Conservation (phyloP, 2,113 vertebrate genomes). For the Spilogale gracilis region DNA sequence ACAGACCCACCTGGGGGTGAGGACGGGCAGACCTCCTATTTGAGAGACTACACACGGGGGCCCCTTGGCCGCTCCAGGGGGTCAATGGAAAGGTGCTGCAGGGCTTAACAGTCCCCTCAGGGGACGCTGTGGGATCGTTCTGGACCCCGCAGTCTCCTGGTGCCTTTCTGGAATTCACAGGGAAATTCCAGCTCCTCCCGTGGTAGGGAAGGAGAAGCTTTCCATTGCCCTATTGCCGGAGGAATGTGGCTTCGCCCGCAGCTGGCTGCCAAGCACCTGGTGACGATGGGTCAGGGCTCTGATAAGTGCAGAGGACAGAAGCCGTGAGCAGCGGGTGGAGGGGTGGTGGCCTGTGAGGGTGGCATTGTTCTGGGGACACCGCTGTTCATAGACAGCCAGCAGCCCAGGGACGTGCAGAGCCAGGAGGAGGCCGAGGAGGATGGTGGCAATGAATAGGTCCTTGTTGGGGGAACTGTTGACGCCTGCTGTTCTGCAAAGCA, state of each 20-base stretch:
- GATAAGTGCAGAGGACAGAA: neutral
- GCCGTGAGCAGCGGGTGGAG: no score
- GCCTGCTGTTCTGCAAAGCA: neutral
- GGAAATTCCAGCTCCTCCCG: no score
- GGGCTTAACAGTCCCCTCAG: no score
- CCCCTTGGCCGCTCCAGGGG: neutral
- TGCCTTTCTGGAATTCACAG: neutral
- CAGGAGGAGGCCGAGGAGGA: neutral
- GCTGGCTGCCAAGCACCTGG: neutral
- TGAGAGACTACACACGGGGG: neutral
- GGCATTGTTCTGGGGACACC: neutral
- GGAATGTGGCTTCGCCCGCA: neutral
- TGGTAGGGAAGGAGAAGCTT: neutral
- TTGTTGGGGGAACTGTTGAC: neutral
- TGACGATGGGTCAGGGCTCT: no score
- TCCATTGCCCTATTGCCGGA: neutral
- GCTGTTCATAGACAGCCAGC: neutral
- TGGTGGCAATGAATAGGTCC: neutral
- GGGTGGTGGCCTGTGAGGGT: no score
- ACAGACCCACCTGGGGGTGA: neutral
- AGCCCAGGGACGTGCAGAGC: neutral
- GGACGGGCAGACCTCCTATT: neutral
- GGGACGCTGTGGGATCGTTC: no score
- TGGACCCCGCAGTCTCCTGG: neutral
- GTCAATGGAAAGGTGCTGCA: no score